phyloP scores from a whole-genome alignment of 2,888 invertebrate genomes.

The Branchipolynoe longqiensis region DNA sequence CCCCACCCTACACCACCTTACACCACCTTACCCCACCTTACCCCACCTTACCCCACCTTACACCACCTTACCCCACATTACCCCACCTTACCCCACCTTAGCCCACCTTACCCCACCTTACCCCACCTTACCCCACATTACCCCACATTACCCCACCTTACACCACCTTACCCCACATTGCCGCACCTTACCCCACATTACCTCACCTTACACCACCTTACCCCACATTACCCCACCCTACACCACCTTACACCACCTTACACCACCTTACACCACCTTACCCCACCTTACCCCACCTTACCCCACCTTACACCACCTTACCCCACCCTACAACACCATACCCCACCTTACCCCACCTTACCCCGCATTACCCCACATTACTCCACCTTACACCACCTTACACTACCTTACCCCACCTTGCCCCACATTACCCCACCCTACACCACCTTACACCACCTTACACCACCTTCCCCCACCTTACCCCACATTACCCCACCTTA shows the following conservation, averaged over 20 bases:
- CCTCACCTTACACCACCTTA: not conserved
- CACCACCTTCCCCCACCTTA: slow-evolving; percentile 24
- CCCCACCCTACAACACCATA: slow-evolving; percentile 25
- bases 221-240: slow-evolving; percentile 1
- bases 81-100: not conserved
- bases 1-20: not conserved
- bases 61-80: not conserved
- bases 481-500: slow-evolving; percentile 9
- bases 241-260: not conserved
- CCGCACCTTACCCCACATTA: not conserved
- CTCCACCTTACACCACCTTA: slow-evolving; percentile 9
- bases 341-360: slow-evolving; percentile 3
- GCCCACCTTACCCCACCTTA: not conserved
- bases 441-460: slow-evolving; percentile 17
- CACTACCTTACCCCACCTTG: slow-evolving; percentile 18
- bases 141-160: not conserved
- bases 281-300: slow-evolving; percentile 12
- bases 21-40: not conserved
- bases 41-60: not conserved
- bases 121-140: not conserved
- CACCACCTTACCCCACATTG: not conserved
- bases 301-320: not conserved
- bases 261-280: not conserved
- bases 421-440: slow-evolving; percentile 23
- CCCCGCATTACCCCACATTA: not conserved